These are phyloP conservation scores for Empidonax alnorum DNA, from an alignment of 2,113 vertebrate species.

Conservation along the genomic window DNA sequence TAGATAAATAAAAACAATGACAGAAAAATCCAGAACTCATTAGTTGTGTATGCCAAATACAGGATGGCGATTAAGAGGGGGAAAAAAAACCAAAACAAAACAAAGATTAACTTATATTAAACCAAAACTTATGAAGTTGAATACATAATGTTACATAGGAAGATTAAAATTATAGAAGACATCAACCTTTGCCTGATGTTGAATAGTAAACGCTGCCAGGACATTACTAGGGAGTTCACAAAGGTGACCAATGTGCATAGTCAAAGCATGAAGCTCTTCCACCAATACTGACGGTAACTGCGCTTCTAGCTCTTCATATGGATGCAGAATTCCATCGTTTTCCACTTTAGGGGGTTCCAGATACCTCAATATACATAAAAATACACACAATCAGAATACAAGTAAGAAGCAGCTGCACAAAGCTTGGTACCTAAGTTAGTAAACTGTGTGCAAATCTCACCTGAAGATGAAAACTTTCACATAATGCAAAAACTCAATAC, in stretches of 20 bases:
- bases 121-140: neutral
- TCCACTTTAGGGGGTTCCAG: conserved; percentile 72
- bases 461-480: conserved; percentile 94
- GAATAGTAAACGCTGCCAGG: conserved; percentile 83
- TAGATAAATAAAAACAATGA: neutral
- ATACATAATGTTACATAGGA: neutral
- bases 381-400: neutral
- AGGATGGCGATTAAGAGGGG: neutral
- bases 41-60: neutral
- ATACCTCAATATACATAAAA: conserved; percentile 74
- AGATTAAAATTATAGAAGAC: neutral
- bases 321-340: conserved; percentile 69
- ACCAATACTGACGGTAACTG: conserved; percentile 86
- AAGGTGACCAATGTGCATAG: conserved; percentile 83
- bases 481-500: conserved; percentile 89
- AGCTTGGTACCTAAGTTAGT: neutral
- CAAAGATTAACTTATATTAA: neutral
- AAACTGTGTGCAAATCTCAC: conserved; percentile 69
- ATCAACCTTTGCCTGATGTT: conserved; percentile 89
- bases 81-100: accelerated
- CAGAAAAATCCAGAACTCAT: neutral
- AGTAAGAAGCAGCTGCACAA: neutral
- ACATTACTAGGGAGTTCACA: conserved; percentile 82
- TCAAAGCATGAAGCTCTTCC: conserved; percentile 88
- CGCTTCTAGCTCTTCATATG: conserved; percentile 83